Percentiles rank a stretch among this genome's conserved stretches.
These are phyloP conservation scores for Rotaria socialis DNA, from an alignment of 2,888 invertebrate genomes.

Conservation along the genomic window DNA sequence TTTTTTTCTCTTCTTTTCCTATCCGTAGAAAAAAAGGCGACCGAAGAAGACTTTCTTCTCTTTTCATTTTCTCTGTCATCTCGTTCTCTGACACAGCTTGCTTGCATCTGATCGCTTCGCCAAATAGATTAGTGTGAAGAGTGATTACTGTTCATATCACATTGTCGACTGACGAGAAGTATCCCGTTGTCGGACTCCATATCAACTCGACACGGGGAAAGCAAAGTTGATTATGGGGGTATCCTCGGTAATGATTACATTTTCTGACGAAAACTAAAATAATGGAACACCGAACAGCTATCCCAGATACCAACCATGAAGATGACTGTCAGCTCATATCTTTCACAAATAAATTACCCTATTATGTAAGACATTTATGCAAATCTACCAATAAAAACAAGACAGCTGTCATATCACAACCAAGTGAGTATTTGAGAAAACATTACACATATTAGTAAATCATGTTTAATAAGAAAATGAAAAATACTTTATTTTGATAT, in stretches of 20 bases:
- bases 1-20: not conserved
- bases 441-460: not conserved
- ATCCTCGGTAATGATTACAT: not conserved
- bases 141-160: not conserved
- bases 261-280: not conserved
- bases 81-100: slow-evolving; percentile 8
- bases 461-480: not conserved
- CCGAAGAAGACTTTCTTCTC: not conserved
- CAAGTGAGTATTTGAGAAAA: not conserved
- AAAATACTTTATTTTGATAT: not conserved
- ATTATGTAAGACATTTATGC: slow-evolving; percentile 24
- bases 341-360: slow-evolving; percentile 13
- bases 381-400: slow-evolving; percentile 26
- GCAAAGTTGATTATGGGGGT: not conserved
- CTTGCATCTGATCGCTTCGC: slow-evolving; percentile 21
- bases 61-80: not conserved
- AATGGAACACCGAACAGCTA: not conserved
- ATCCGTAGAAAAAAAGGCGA: not conserved
- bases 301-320: not conserved
- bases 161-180: not conserved
- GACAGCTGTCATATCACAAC: not conserved
- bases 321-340: slow-evolving; percentile 2
- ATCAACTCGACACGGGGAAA: not conserved
- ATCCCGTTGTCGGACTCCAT: not conserved
- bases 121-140: slow-evolving; percentile 22